phyloP scores from a whole-genome alignment of 1,140 invertebrate genomes.

The Cheumatopsyche charites region DNA sequence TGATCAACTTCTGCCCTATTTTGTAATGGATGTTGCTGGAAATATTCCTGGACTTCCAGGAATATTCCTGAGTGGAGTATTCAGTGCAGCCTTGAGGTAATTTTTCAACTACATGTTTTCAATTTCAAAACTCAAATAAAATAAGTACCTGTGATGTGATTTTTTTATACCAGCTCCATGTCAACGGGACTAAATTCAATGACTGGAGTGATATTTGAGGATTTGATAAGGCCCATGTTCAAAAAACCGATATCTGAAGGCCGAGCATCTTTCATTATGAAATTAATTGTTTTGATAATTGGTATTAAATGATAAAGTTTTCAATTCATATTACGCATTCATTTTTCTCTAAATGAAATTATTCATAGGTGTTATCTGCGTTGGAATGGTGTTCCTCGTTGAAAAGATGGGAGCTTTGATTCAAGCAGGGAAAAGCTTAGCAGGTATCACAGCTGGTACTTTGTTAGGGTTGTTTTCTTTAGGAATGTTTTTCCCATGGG shows the following conservation, averaged over 20 bases:
- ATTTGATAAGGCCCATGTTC: constrained; percentile 72
- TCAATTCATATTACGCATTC: not conserved
- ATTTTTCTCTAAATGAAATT: not conserved
- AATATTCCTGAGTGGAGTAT: constrained; percentile 77
- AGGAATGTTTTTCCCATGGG: constrained; percentile 77
- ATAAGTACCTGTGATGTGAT: not conserved
- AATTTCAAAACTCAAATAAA: not conserved
- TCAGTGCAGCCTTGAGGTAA: constrained; percentile 74
- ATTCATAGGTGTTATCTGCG: constrained; percentile 63
- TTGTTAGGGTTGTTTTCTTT: constrained; percentile 78
- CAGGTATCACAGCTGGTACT: constrained; percentile 75
- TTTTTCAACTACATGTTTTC: not conserved
- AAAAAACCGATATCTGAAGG: constrained; percentile 67
- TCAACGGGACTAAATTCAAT: constrained; percentile 80
- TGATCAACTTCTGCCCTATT: constrained; percentile 72
- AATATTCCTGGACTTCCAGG: constrained; percentile 73
- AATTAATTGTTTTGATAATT: constrained; percentile 69
- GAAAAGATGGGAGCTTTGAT: constrained; percentile 73
- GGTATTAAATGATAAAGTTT: constrained; percentile 51
- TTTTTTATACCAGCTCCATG: constrained; percentile 68
- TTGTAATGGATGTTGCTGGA: constrained; percentile 75
- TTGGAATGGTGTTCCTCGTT: constrained; percentile 70
- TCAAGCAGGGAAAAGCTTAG: constrained; percentile 70
- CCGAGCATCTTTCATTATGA: constrained; percentile 71
- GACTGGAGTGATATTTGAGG: constrained; percentile 82